These are phyloP conservation scores for Lasius platythorax DNA, from an alignment of 2,888 invertebrate species.

Conservation along the genomic window DNA sequence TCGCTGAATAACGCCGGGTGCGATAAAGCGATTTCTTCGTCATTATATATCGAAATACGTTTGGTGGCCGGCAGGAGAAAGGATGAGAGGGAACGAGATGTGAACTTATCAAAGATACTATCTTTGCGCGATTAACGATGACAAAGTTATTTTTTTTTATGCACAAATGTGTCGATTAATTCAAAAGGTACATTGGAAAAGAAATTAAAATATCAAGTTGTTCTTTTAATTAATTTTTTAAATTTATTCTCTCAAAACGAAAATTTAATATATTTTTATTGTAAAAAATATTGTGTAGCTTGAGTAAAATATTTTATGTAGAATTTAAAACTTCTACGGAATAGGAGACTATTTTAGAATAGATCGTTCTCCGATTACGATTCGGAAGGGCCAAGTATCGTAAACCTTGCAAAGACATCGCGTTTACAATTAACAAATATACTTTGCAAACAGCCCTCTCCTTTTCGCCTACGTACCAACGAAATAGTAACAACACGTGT, in stretches of 20 bases:
- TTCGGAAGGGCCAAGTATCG: background rate
- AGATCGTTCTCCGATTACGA: constrained; percentile 8
- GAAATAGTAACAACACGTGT: constrained; percentile 66
- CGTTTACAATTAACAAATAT: constrained; percentile 69
- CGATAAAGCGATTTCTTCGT: constrained; percentile 69
- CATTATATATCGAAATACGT: constrained; percentile 31
- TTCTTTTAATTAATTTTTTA: background rate
- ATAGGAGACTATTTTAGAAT: background rate
- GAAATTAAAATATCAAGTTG: background rate
- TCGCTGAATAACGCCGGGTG: constrained; percentile 67
- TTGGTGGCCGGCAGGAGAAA: background rate
- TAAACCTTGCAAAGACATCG: constrained; percentile 59
- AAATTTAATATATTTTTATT: background rate
- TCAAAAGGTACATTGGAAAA: background rate
- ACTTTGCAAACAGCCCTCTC: constrained; percentile 56
- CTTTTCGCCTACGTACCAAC: constrained; percentile 37
- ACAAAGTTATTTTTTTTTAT: background rate
- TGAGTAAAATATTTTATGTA: background rate
- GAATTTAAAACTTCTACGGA: background rate
- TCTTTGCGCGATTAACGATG: background rate
- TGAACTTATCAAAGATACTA: background rate
- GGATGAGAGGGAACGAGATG: background rate
- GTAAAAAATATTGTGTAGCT: background rate
- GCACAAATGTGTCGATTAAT: background rate
- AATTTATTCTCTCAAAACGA: background rate